Percentiles rank a stretch among this genome's conserved stretches.
phyloP scores from a whole-genome alignment of 2,113 vertebrate genomes.

The Trogon surrucura region DNA sequence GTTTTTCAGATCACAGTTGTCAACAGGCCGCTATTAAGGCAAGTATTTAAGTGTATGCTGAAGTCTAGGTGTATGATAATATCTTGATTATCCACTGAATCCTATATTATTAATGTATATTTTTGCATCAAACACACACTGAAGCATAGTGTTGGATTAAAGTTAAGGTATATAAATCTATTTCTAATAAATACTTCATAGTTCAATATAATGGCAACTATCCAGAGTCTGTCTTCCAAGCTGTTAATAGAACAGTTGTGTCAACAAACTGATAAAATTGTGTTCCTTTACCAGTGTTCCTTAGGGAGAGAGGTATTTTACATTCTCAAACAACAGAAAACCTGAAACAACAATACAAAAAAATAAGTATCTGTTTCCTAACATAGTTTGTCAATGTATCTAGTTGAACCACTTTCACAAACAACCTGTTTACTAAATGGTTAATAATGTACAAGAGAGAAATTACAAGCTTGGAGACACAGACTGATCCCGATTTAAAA shows the following conservation, averaged over 20 bases:
- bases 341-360: neutral
- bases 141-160: neutral
- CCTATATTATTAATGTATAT: neutral
- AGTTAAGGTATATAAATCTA: neutral
- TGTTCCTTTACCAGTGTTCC: neutral
- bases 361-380: neutral
- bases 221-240: neutral
- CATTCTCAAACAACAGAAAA: neutral
- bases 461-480: conserved; percentile 7
- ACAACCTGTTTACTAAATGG: conserved; percentile 6
- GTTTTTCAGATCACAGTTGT: neutral
- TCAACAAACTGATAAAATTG: neutral
- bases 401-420: neutral
- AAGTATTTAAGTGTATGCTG: neutral
- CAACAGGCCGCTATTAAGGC: neutral
- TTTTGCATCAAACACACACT: neutral
- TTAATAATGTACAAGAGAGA: conserved; percentile 24
- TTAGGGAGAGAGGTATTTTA: neutral
- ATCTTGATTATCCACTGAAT: neutral
- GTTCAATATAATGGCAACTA: neutral
- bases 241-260: neutral
- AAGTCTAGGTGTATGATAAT: neutral
- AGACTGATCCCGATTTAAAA: conserved; percentile 22
- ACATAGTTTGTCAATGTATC: neutral
- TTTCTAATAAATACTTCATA: neutral